Evolutionary conservation across 2,113 vertebrate genomes (phyloP).

Genomic region (Pygathrix nemaeus): DNA sequence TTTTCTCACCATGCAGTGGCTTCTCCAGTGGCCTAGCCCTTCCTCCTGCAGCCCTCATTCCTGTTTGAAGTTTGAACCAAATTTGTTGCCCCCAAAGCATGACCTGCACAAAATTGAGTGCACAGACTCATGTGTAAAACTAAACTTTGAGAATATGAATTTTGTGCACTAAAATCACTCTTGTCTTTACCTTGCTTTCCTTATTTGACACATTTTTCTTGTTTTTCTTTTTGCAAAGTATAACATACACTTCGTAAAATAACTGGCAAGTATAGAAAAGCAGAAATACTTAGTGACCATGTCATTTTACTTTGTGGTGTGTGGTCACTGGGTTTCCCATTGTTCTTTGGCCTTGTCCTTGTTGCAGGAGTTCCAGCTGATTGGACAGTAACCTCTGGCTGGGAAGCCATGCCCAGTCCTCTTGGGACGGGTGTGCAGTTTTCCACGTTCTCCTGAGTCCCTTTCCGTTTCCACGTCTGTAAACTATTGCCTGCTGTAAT

Average conservation of each 20-base stretch:
- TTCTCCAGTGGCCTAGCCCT: not conserved
- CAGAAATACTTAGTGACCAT: accelerated
- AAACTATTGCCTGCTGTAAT: not conserved
- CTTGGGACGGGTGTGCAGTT: not conserved
- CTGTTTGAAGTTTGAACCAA: not conserved
- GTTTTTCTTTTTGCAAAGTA: not conserved
- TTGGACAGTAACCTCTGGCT: too few relatives aligned
- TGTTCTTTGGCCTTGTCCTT: not conserved
- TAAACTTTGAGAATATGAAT: not conserved
- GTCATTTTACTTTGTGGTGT: not conserved
- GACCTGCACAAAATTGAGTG: not conserved
- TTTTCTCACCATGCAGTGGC: not conserved
- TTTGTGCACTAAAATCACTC: accelerated
- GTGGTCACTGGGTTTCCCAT: not conserved
- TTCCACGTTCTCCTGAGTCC: accelerated
- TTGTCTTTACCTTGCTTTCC: too few relatives aligned
- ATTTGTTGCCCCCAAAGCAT: not conserved
- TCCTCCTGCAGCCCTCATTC: too few relatives aligned
- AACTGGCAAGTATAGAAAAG: not conserved
- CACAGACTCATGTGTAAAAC: not conserved
- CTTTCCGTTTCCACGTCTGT: not conserved
- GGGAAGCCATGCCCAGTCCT: not conserved
- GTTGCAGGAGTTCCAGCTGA: not conserved
- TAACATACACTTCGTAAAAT: not conserved
- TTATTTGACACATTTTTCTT: not conserved